A percentile compares a stretch with the other conserved stretches of the same genome.
Evolutionary conservation across 2,888 invertebrate species (phyloP).

Genomic region (Aleiodes alternator): DNA sequence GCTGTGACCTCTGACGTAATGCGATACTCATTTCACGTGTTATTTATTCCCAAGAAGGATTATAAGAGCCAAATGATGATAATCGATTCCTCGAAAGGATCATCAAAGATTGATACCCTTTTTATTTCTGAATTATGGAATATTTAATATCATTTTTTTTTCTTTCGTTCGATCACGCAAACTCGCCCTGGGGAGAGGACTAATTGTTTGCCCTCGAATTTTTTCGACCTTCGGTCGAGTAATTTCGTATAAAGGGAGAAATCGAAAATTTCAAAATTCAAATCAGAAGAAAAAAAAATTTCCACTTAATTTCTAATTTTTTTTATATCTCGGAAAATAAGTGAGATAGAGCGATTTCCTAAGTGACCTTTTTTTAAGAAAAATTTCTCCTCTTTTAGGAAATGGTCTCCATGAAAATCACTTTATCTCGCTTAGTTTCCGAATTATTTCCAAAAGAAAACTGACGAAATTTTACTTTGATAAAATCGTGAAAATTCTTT

Average conservation of each 20-base stretch:
- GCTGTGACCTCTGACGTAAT: slow-evolving; percentile 39
- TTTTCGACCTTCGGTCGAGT: not conserved
- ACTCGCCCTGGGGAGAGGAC: slow-evolving; percentile 9
- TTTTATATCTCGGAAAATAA: too few species aligned
- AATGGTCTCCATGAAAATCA: not conserved
- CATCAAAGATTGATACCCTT: slow-evolving; percentile 27
- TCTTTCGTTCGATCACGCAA: slow-evolving; percentile 14
- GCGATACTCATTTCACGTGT: slow-evolving; percentile 27
- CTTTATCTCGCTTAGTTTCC: not conserved
- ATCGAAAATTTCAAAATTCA: too few species aligned
- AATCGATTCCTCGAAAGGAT: slow-evolving; percentile 24
- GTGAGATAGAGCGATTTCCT: too few species aligned
- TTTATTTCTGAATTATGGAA: slow-evolving; percentile 3
- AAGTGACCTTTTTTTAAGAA: too few species aligned
- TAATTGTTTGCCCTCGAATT: slow-evolving; percentile 19
- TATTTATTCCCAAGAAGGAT: slow-evolving; percentile 20
- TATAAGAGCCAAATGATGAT: slow-evolving; percentile 23
- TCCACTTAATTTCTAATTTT: too few species aligned
- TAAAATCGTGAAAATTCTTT: slow-evolving; percentile 12
- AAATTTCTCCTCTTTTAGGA: too few species aligned
- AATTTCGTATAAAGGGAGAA: not conserved
- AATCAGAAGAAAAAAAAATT: too few species aligned
- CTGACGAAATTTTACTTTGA: too few species aligned
- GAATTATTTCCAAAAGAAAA: too few species aligned
- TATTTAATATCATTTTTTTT: slow-evolving; percentile 5